Base-by-base conservation (phyloP, 1,140 invertebrate genomes). In the Scaptodrosophila lebanonensis region DNA sequence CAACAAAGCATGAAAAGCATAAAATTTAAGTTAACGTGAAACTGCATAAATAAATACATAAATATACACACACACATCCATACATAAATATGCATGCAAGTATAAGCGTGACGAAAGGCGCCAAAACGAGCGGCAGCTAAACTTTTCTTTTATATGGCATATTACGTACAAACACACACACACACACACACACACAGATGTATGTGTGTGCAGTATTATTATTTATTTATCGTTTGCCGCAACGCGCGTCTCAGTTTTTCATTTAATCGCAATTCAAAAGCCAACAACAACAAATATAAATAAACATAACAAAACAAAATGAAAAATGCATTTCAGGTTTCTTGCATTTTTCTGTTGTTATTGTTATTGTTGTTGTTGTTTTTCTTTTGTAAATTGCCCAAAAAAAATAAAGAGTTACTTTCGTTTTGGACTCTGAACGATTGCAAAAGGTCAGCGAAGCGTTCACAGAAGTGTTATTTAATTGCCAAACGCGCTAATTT, bases 281-380 rank as follows among this genome's bases (percentile, higher is more conserved):
- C 63, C n/a, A n/a, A n/a, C n/a, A n/a, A n/a, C n/a, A n/a, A n/a
- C n/a, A n/a, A n/a, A n/a, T n/a, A n/a, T n/a, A n/a, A n/a, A n/a
- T n/a, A n/a, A n/a, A n/a, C n/a, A n/a, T n/a, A n/a, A n/a, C n/a
- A n/a, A n/a, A n/a, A n/a, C n/a, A n/a, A n/a, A n/a, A n/a, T n/a
- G n/a, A n/a, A n/a, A 67, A 71, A 72, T 79, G 57, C 48, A 64
- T 72, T 79, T 72, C 73, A 70, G 62, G 44, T 70, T 66, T 51
- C n/a, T 64, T 71, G 52, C 49, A 39, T 22, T 71, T 66, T 70
- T 57, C n/a, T 32, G 30, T 62, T 68, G 52, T 42, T 45, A 44
- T 64, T 69, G 33, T 20, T 48, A 64, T 63, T 63, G 13, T 52
- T 18, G 17, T 36, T 40, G 44, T 61, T 35, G 9, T 9, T 49